Evolutionary conservation across 2,113 vertebrate species (phyloP), one percentile per base, ranked within the genome.

Genomic region (Sardina pilchardus): DNA sequence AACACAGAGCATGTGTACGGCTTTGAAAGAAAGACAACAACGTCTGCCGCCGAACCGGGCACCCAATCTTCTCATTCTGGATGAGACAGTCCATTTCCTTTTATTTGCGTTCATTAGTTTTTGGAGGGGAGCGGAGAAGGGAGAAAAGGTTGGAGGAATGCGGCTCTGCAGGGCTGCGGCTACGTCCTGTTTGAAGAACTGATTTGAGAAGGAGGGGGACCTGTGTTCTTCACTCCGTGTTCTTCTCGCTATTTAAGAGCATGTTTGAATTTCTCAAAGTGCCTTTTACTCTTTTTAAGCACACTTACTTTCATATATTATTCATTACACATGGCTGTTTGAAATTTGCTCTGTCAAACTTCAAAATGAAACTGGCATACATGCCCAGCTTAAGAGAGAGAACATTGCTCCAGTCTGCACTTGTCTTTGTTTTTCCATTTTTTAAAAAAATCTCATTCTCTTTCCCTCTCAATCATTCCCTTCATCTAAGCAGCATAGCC

Each of bases 11-110:
- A 93, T 86, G 89, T 90, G 89, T 44, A 63, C 3, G 34, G 86
- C 84, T 81, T 86, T 85, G 85, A 92, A 94, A 16, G 91, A 94
- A 92, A 93, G 92, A 93, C 92, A 90, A 89, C 88, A 43, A 44
- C 87, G 83, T 86, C 26, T 82, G 43, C n/a, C 81, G 47, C 84
- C 83, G 89, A 85, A 84, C 81, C 0, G n/a, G 82, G 86, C 83
- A 90, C 80, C 89, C 84, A 90, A 81, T 90, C 89, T 91, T 87
- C 39, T 42, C 83, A 81, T 89, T 83, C 82, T 85, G 80, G 53
- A 90, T 86, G 89, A 90, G 86, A 84, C 75, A 81, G 87, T 71
- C 85, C 90, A 90, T 91, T 93, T 91, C 91, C 89, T 85, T 87
- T 85, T 87, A 84, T 91, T 91, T 90, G 87, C 87, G 89, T 85